These are phyloP conservation scores for Microctonus brassicae DNA, from an alignment of 2,888 invertebrate species.

Conservation along the genomic window DNA sequence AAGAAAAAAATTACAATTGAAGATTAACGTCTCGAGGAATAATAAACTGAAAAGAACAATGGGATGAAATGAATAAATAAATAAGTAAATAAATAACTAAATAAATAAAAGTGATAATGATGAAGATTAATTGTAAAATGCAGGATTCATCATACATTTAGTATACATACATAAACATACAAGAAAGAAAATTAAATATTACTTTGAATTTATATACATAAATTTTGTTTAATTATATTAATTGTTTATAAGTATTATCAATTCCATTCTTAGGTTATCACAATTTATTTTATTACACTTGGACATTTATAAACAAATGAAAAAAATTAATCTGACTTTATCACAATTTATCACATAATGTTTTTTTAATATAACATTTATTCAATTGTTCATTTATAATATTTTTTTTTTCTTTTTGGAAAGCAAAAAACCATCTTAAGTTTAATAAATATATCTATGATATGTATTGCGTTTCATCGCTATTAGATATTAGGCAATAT, in stretches of 20 bases:
- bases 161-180: slow-evolving; percentile 1
- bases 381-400: slow-evolving; percentile 28
- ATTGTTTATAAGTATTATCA: slow-evolving; percentile 50
- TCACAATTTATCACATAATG: slow-evolving; percentile 36
- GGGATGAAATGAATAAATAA: slow-evolving; percentile 23
- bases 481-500: slow-evolving; percentile 57
- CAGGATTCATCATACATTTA: slow-evolving; percentile 37
- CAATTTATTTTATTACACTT: slow-evolving; percentile 40
- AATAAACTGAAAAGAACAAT: slow-evolving; percentile 30
- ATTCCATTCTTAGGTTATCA: slow-evolving; percentile 37
- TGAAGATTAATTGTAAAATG: slow-evolving; percentile 48
- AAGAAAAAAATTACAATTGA: neutral
- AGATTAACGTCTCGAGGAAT: slow-evolving; percentile 51
- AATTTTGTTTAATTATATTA: slow-evolving; percentile 46
- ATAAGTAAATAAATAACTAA: no score
- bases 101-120: slow-evolving; percentile 47
- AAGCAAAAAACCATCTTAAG: slow-evolving; percentile 35
- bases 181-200: slow-evolving; percentile 40
- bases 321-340: slow-evolving; percentile 34
- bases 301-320: slow-evolving; percentile 22
- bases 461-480: slow-evolving; percentile 45
- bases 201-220: slow-evolving; percentile 46
- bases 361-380: slow-evolving; percentile 34
- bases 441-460: slow-evolving; percentile 31
- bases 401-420: slow-evolving; percentile 27